Evolutionary conservation across 2,888 invertebrate genomes (phyloP).

Genomic region (Callinectes sapidus): DNA sequence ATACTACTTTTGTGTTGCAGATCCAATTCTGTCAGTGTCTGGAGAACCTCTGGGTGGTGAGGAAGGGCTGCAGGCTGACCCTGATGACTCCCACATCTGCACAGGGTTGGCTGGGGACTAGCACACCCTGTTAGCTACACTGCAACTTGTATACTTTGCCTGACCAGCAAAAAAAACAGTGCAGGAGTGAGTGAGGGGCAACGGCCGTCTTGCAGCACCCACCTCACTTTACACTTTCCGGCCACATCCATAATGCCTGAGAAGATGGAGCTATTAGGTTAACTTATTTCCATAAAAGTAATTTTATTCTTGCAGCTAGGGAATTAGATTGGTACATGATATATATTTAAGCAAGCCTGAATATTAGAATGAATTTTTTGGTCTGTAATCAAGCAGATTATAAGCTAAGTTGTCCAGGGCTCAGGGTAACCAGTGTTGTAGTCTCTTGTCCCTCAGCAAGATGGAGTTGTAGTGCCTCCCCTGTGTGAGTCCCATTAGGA

Average conservation of each 20-base stretch:
- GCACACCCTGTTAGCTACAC: neutral
- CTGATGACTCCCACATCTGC: slow-evolving; percentile 59
- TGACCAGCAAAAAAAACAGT: neutral
- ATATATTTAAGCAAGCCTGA: neutral
- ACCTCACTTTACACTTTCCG: slow-evolving; percentile 17
- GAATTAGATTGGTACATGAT: neutral
- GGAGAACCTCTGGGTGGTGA: slow-evolving; percentile 57
- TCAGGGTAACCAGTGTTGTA: slow-evolving; percentile 11
- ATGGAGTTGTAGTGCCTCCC: neutral
- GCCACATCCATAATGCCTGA: slow-evolving; percentile 26
- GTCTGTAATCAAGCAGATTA: neutral
- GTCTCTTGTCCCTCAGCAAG: neutral
- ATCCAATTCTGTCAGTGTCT: slow-evolving; percentile 62
- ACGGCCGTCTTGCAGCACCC: neutral
- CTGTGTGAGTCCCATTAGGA: neutral
- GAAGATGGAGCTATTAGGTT: slow-evolving; percentile 36
- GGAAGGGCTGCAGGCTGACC: slow-evolving; percentile 56
- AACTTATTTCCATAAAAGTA: neutral
- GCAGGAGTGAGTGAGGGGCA: neutral
- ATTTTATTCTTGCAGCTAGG: slow-evolving; percentile 22
- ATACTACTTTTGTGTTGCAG: slow-evolving; percentile 39
- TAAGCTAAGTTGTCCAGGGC: slow-evolving; percentile 11
- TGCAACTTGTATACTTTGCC: neutral
- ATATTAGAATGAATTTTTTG: neutral
- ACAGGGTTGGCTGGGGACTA: slow-evolving; percentile 38